Percentiles rank a stretch among this genome's conserved stretches.
Conservation (phyloP, 2,797 vertebrate species). For the Linurgus olivaceus region DNA sequence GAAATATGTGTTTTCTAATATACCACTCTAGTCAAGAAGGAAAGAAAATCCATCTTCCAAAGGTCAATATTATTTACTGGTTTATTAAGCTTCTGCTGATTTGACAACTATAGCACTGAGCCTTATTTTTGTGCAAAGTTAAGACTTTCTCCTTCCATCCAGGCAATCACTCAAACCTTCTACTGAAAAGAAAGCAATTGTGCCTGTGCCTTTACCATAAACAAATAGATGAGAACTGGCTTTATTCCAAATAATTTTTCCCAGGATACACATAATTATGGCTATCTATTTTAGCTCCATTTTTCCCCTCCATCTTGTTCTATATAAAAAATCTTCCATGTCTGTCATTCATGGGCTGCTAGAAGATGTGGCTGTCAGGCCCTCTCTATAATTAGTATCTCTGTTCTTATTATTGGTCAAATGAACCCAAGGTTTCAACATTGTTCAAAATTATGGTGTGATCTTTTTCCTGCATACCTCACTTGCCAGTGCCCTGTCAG, state of each 20-base stretch:
- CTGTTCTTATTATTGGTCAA: background rate
- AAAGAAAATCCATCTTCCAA: background rate
- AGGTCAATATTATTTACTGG: background rate
- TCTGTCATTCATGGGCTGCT: background rate
- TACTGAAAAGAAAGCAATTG: background rate
- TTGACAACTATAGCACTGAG: background rate
- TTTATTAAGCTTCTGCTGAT: background rate
- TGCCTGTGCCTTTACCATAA: background rate
- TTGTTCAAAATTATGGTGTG: background rate
- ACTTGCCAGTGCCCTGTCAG: background rate
- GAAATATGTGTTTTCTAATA: background rate
- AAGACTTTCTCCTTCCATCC: background rate
- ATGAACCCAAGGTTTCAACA: background rate
- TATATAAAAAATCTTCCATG: background rate
- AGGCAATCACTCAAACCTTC: background rate
- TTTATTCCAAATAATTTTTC: constrained; percentile 14
- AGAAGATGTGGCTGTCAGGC: background rate
- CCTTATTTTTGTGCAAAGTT: background rate
- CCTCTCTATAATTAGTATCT: background rate
- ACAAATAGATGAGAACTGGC: background rate
- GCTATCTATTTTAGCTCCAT: background rate
- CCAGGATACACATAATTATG: background rate
- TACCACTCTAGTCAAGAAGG: background rate
- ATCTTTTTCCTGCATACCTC: background rate
- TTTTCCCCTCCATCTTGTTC: background rate